These are phyloP conservation scores for Acanthurus lineatus DNA, from an alignment of 2,797 vertebrate genomes.

Conservation along the genomic window DNA sequence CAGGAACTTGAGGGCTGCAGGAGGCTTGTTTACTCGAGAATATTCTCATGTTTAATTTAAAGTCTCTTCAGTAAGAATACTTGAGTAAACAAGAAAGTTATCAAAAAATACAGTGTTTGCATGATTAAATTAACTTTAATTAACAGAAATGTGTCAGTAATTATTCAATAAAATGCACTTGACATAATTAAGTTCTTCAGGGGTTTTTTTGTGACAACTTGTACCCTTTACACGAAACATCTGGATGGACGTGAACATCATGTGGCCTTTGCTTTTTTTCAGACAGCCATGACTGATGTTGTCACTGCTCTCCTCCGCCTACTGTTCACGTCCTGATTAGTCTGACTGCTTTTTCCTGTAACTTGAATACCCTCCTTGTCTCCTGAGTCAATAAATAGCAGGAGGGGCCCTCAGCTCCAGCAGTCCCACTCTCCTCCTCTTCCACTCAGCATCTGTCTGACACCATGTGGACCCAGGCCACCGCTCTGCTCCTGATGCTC, in stretches of 20 bases:
- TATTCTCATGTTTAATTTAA: slow-evolving; percentile 9
- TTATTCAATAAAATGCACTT: slow-evolving; percentile 19
- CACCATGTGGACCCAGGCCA: slow-evolving; percentile 82
- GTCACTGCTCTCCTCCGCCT: slow-evolving; percentile 36
- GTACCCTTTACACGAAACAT: slow-evolving; percentile 17
- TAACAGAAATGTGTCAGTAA: neutral
- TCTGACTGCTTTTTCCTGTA: slow-evolving; percentile 16
- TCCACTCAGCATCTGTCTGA: slow-evolving; percentile 46
- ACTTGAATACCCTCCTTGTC: slow-evolving; percentile 75
- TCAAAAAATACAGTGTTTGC: neutral
- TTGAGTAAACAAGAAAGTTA: neutral
- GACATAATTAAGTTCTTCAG: slow-evolving; percentile 19
- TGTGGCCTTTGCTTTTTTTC: slow-evolving; percentile 51
- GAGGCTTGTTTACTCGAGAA: neutral
- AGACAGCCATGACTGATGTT: slow-evolving; percentile 46
- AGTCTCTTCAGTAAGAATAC: slow-evolving; percentile 36
- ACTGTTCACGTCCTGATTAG: slow-evolving; percentile 29
- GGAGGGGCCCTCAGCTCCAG: slow-evolving; percentile 31
- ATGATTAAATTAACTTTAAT: slow-evolving; percentile 5
- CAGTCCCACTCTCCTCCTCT: slow-evolving; percentile 60
- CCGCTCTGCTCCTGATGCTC: slow-evolving; percentile 78
- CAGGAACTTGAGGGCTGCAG: slow-evolving; percentile 11
- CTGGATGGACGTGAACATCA: slow-evolving; percentile 25
- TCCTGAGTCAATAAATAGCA: slow-evolving; percentile 77
- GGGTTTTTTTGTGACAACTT: slow-evolving; percentile 6